phyloP scores from a whole-genome alignment of 2,888 invertebrate species.

The Apamea monoglypha region DNA sequence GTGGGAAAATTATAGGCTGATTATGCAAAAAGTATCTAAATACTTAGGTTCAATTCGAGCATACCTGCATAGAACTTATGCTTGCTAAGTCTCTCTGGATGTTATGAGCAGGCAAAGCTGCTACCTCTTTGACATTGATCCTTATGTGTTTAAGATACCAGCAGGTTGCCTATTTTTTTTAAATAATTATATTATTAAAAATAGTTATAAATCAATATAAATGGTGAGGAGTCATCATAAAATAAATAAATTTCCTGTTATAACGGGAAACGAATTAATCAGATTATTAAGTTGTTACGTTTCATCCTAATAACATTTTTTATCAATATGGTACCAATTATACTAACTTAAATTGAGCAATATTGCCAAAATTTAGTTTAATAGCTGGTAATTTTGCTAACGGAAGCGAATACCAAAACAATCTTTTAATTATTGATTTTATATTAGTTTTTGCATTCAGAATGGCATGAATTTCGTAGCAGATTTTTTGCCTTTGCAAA shows the following conservation, averaged over 20 bases:
- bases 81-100: too few relatives aligned
- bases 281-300: background rate
- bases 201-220: background rate
- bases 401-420: slow-evolving; percentile 16
- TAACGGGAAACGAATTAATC: slow-evolving; percentile 13
- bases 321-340: slow-evolving; percentile 19
- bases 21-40: too few relatives aligned
- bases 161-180: background rate
- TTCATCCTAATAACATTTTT: background rate
- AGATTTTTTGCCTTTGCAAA: too few relatives aligned
- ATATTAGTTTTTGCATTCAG: background rate
- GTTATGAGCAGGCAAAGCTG: too few relatives aligned
- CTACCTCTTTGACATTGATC: background rate
- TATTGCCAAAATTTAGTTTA: background rate
- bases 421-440: background rate
- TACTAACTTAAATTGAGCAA: background rate
- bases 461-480: background rate
- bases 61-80: too few relatives aligned
- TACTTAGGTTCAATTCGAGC: too few relatives aligned
- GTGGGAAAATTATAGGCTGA: too few relatives aligned
- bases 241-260: slow-evolving; percentile 15
- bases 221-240: background rate
- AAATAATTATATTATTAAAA: background rate
- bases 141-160: background rate
- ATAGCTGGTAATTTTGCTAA: slow-evolving; percentile 9